Percentiles rank a stretch among this genome's conserved stretches.
phyloP scores from a whole-genome alignment of 2,797 vertebrate genomes.

The Lerista edwardsae region DNA sequence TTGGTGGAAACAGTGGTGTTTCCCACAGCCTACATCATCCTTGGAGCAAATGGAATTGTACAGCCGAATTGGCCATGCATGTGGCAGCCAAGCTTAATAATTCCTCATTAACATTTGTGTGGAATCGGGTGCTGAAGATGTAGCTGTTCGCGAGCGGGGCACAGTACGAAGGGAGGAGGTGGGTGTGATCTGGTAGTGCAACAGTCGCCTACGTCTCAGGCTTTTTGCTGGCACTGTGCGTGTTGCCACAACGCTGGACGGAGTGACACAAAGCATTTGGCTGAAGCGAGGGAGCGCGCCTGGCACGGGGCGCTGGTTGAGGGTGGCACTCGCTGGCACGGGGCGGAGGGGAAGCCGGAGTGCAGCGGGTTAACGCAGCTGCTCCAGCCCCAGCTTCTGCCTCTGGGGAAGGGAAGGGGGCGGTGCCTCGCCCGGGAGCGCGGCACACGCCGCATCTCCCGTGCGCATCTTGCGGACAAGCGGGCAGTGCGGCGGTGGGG shows the following conservation, averaged over 20 bases:
- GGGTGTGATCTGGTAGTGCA: slow-evolving; percentile 2
- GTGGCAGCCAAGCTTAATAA: not conserved
- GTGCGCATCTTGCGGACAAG: slow-evolving; percentile 15
- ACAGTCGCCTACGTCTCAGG: not conserved
- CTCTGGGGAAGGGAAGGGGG: slow-evolving; percentile 23
- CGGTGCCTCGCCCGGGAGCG: slow-evolving; percentile 14
- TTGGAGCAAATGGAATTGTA: no score
- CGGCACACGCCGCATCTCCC: slow-evolving; percentile 17
- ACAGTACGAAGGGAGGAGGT: not conserved
- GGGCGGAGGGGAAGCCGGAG: slow-evolving; percentile 47
- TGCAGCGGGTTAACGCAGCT: slow-evolving; percentile 72
- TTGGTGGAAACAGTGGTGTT: not conserved
- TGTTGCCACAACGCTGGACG: not conserved
- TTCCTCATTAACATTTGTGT: not conserved
- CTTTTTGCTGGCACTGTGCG: not conserved
- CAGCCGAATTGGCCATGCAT: not conserved
- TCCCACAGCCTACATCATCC: no score
- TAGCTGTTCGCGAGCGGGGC: not conserved
- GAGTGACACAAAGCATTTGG: slow-evolving; percentile 42
- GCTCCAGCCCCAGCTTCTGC: slow-evolving; percentile 69
- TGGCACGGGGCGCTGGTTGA: not conserved
- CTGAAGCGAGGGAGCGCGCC: slow-evolving; percentile 21
- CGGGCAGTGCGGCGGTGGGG: not conserved
- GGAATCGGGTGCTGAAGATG: not conserved
- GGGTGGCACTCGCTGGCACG: slow-evolving; percentile 72